phyloP scores from a whole-genome alignment of 2,888 invertebrate species.

The Hydropsyche betteni region DNA sequence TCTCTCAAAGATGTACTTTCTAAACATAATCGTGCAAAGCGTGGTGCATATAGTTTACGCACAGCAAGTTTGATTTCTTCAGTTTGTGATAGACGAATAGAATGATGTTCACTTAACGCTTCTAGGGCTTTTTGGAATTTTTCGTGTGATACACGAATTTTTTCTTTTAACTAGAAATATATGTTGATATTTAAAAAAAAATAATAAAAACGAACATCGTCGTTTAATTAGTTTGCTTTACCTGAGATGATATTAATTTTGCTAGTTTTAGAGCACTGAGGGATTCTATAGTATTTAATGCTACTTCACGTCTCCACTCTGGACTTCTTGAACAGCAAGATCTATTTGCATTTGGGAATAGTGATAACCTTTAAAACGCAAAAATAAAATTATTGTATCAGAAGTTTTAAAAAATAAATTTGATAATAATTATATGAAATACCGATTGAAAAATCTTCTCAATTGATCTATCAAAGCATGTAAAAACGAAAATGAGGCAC shows the following conservation, averaged over 20 bases:
- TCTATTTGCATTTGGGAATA: slow-evolving; percentile 65
- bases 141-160: slow-evolving; percentile 80
- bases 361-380: slow-evolving; percentile 41
- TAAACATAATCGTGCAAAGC: slow-evolving; percentile 80
- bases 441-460: slow-evolving; percentile 59
- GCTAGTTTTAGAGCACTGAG: slow-evolving; percentile 77
- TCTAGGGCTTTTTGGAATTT: slow-evolving; percentile 77
- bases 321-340: slow-evolving; percentile 61
- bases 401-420: slow-evolving; percentile 15
- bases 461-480: slow-evolving; percentile 58
- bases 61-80: slow-evolving; percentile 82
- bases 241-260: slow-evolving; percentile 72
- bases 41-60: slow-evolving; percentile 81
- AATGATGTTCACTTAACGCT: slow-evolving; percentile 75
- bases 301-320: slow-evolving; percentile 77
- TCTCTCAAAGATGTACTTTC: slow-evolving; percentile 87
- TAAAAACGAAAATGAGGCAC: slow-evolving; percentile 59
- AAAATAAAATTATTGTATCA: slow-evolving; percentile 1
- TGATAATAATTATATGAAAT: neutral
- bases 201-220: neutral
- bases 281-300: slow-evolving; percentile 74
- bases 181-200: neutral
- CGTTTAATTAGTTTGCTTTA: slow-evolving; percentile 52
- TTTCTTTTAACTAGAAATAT: slow-evolving; percentile 74
- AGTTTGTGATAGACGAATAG: slow-evolving; percentile 78